Evolutionary conservation across 1,140 invertebrate genomes (phyloP).

Genomic region (Colletes gigas): DNA sequence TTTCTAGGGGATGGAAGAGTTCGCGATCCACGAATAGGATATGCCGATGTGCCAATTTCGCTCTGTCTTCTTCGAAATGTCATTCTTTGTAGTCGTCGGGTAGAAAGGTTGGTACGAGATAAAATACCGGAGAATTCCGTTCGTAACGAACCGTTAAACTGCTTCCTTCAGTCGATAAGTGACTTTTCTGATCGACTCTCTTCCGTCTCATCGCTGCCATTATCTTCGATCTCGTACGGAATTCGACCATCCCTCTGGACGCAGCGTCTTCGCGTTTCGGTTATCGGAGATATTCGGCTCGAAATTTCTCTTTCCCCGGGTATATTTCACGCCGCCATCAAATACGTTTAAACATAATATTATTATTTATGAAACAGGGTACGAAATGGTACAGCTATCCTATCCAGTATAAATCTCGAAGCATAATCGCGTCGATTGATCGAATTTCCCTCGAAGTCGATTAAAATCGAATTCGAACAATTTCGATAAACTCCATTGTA

Average conservation of each 20-base stretch:
- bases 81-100: slow-evolving; percentile 14
- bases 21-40: neutral
- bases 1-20: neutral
- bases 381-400: too few relatives aligned
- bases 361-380: too few relatives aligned
- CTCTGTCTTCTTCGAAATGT: slow-evolving; percentile 9
- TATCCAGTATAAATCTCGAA: too few relatives aligned
- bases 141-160: slow-evolving; percentile 66
- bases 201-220: slow-evolving; percentile 57
- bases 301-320: neutral
- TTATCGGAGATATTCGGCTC: slow-evolving; percentile 32
- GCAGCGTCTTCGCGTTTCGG: neutral
- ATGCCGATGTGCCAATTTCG: slow-evolving; percentile 38
- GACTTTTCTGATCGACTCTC: slow-evolving; percentile 44
- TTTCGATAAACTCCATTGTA: too few relatives aligned
- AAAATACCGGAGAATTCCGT: slow-evolving; percentile 62
- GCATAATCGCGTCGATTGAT: too few relatives aligned
- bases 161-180: slow-evolving; percentile 61
- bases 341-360: too few relatives aligned
- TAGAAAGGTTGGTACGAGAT: slow-evolving; percentile 45
- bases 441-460: too few relatives aligned
- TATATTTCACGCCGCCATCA: neutral
- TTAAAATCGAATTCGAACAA: too few relatives aligned
- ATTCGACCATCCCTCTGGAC: slow-evolving; percentile 22
- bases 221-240: slow-evolving; percentile 53